These are phyloP conservation scores for Diarsia mendica DNA, from an alignment of 2,888 invertebrate species.

Conservation along the genomic window DNA sequence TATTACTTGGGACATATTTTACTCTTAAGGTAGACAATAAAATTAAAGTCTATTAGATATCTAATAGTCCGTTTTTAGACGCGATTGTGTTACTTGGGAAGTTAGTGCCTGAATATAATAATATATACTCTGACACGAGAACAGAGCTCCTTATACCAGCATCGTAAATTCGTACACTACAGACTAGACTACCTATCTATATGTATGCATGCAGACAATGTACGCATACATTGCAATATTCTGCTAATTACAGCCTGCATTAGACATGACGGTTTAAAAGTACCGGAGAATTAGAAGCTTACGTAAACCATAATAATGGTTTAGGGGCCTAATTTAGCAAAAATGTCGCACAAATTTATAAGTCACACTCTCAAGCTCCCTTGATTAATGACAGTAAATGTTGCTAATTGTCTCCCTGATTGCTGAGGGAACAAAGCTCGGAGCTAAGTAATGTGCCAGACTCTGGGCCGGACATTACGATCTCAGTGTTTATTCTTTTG, in stretches of 20 bases:
- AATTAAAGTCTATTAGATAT: no score
- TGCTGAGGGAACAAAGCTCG: constrained; percentile 50
- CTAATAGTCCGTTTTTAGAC: no score
- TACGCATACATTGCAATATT: no score
- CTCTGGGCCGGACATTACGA: constrained; percentile 43
- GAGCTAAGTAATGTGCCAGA: constrained; percentile 47
- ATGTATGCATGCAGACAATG: no score
- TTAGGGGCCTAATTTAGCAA: constrained; percentile 19
- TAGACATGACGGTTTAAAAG: neutral
- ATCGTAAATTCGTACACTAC: constrained; percentile 8
- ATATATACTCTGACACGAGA: neutral
- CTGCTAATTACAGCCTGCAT: constrained; percentile 15
- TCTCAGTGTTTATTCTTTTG: constrained; percentile 54
- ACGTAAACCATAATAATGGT: constrained; percentile 15
- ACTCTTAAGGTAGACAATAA: no score
- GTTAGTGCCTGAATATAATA: neutral
- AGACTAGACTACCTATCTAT: no score
- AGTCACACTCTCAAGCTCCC: constrained; percentile 41
- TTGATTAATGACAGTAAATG: constrained; percentile 61
- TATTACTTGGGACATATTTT: no score
- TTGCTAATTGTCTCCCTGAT: constrained; percentile 60
- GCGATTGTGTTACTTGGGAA: no score
- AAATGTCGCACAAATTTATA: constrained; percentile 31
- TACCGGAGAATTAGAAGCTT: neutral
- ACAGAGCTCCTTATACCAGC: neutral